Evolutionary conservation across 1,140 invertebrate species (phyloP).

Genomic region (Euwallacea similis): DNA sequence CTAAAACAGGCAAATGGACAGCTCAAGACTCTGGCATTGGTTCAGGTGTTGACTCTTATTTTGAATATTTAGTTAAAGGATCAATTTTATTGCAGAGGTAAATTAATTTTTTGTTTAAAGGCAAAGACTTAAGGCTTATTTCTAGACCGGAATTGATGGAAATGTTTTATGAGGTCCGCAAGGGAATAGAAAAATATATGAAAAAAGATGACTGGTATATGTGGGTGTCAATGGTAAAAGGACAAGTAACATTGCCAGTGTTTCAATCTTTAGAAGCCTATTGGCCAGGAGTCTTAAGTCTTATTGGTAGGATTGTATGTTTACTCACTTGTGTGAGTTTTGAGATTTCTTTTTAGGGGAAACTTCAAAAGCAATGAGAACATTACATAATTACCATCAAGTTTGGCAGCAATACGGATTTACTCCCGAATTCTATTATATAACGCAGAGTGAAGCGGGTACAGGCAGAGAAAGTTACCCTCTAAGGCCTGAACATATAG

Average conservation of each 20-base stretch:
- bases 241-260: constrained; percentile 91
- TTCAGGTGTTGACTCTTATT: constrained; percentile 97
- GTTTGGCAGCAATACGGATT: constrained; percentile 97
- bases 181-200: constrained; percentile 86
- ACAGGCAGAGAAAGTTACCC: constrained; percentile 91
- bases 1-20: constrained; percentile 93
- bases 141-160: constrained; percentile 81
- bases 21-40: constrained; percentile 90
- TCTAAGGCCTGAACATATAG: constrained; percentile 91
- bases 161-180: constrained; percentile 85
- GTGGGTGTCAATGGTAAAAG: constrained; percentile 96
- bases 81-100: constrained; percentile 28
- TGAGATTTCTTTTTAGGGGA: constrained; percentile 64
- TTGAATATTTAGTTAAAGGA: constrained; percentile 91
- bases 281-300: constrained; percentile 94
- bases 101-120: no score
- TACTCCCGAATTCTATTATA: constrained; percentile 97
- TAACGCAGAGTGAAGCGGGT: constrained; percentile 81
- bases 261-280: constrained; percentile 98
- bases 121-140: neutral
- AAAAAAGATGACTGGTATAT: constrained; percentile 94
- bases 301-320: neutral
- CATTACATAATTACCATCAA: constrained; percentile 93
- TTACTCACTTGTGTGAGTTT: neutral
- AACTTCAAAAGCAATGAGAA: constrained; percentile 87